Evolutionary conservation across 2,797 vertebrate genomes (phyloP), one percentile per base, ranked within the genome.

Genomic region (Caiman crocodilus): DNA sequence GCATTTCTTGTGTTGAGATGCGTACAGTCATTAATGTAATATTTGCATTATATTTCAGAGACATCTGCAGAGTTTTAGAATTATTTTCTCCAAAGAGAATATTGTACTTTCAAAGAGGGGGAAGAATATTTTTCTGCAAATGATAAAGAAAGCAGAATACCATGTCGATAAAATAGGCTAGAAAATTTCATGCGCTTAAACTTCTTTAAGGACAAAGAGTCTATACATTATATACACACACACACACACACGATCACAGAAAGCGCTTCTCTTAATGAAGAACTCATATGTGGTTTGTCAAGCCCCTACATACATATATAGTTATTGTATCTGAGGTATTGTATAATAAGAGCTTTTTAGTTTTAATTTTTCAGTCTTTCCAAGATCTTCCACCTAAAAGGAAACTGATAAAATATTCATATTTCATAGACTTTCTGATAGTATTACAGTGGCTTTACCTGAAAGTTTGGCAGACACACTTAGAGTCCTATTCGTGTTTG

Each of bases 281-380:
- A 58, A 88, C 69, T 85, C 1, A 67, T 80, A 25, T 26, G 69
- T 80, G 20, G 8, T 86, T 60, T 89, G 32, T 89, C 73, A 76
- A 55, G 61, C 74, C 76, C 59, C 26, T 87, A 55, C 65, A 7
- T 77, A 59, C 14, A 50, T 56, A 30, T 55, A 56, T 18, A 23
- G 77, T 84, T 88, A 81, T 18, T 82, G 81, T 21, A 18, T 16
- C 82, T 9, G 56, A 58, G 60, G 28, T 63, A 74, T 79, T 88
- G 55, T 76, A 74, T 25, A 82, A 15, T 69, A 86, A 88, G 88
- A 75, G 84, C 18, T 7, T n/a, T 80, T 85, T 20, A 32, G 32
- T 75, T 80, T 93, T 76, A 90, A 79, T 20, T 28, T 82, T 88
- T 93, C 23, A 84, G 63, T 60, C 77, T 80, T 91, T 79, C n/a